These are phyloP conservation scores for Narcine bancroftii DNA, from an alignment of 2,113 vertebrate species.

Conservation along the genomic window DNA sequence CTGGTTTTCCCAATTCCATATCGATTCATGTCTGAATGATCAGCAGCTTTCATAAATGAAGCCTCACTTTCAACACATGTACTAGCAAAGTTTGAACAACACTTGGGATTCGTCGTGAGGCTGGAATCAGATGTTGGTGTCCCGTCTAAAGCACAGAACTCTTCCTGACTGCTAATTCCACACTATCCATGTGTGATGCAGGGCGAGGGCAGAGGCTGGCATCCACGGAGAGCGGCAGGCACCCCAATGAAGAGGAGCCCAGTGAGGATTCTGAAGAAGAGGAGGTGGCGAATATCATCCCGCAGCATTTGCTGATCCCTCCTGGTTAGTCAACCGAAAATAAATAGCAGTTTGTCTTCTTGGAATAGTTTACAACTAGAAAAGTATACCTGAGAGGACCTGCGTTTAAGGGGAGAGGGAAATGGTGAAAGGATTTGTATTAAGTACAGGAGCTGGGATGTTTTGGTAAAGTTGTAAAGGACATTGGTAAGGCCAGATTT, in stretches of 20 bases:
- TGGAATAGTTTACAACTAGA: no score
- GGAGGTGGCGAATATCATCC: slow-evolving; percentile 41
- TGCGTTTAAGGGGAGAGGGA: no score
- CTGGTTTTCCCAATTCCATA: background rate
- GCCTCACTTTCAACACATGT: background rate
- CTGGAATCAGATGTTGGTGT: background rate
- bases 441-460: no score
- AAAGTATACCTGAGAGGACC: no score
- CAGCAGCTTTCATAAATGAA: background rate
- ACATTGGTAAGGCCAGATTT: no score
- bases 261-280: background rate
- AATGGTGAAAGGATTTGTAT: no score
- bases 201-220: slow-evolving; percentile 59
- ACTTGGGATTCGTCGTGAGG: background rate
- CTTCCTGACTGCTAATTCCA: background rate
- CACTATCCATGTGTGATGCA: slow-evolving; percentile 40
- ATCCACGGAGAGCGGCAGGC: background rate
- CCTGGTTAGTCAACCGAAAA: background rate
- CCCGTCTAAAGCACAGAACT: no score
- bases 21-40: background rate
- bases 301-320: slow-evolving; percentile 38
- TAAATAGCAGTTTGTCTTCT: background rate
- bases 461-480: no score
- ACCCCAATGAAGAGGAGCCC: background rate
- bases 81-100: background rate